A percentile compares a stretch with the other conserved stretches of the same genome.
phyloP scores from a whole-genome alignment of 2,113 vertebrate genomes.

The Poecile atricapillus region DNA sequence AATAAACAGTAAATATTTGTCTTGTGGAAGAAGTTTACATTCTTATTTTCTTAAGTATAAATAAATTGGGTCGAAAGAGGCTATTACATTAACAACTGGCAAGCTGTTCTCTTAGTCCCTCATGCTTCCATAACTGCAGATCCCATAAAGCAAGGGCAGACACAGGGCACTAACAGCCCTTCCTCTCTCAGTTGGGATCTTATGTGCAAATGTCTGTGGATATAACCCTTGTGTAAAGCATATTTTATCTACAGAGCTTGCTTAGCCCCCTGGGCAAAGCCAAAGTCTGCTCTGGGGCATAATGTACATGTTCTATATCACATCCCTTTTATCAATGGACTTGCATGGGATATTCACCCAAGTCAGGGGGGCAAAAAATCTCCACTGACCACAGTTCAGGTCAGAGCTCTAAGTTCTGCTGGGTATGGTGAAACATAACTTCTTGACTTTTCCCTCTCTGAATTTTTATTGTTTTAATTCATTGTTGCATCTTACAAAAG shows the following conservation, averaged over 20 bases:
- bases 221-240: neutral
- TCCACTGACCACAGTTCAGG: neutral
- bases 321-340: neutral
- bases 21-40: neutral
- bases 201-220: neutral
- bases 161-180: neutral
- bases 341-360: neutral
- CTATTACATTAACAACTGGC: neutral
- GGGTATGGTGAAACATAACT: neutral
- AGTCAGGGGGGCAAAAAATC: neutral
- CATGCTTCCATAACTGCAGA: neutral
- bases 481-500: neutral
- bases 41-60: conserved; percentile 1
- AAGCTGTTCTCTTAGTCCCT: neutral
- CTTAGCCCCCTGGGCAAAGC: neutral
- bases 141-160: neutral
- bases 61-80: neutral
- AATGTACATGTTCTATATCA: neutral
- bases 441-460: neutral
- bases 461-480: neutral
- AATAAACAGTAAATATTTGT: neutral
- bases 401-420: neutral
- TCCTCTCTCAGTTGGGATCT: neutral
- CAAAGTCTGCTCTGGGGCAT: neutral
- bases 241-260: neutral